These are phyloP conservation scores for Catharus fuscescens DNA, from an alignment of 2,113 vertebrate genomes.

Conservation along the genomic window DNA sequence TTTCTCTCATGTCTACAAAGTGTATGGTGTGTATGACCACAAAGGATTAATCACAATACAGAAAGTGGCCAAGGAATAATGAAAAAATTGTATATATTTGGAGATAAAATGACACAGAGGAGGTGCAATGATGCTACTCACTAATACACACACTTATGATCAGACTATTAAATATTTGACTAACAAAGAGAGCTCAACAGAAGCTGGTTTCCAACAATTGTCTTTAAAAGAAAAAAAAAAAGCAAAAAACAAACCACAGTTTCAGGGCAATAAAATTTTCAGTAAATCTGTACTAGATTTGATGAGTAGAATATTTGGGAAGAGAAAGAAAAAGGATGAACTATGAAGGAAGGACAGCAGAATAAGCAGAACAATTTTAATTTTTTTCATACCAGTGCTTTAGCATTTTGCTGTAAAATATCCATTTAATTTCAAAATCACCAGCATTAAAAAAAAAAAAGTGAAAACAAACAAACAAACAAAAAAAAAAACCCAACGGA, in stretches of 20 bases:
- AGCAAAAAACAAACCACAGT: background rate
- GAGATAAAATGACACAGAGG: background rate
- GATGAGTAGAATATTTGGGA: background rate
- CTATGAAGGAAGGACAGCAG: background rate
- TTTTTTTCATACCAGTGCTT: background rate
- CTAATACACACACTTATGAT: background rate
- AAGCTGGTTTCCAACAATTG: background rate
- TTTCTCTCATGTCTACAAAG: background rate
- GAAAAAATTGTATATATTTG: background rate
- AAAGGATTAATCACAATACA: background rate
- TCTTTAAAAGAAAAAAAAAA: background rate
- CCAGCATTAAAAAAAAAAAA: background rate
- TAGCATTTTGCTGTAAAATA: background rate
- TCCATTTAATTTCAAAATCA: background rate
- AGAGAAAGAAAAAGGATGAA: background rate
- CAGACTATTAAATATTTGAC: background rate
- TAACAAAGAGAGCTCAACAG: background rate
- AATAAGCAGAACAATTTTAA: background rate
- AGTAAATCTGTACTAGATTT: background rate
- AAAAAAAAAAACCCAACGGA: background rate
- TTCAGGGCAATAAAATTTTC: background rate
- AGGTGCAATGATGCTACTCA: background rate
- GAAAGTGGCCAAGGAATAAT: background rate
- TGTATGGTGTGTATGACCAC: background rate
- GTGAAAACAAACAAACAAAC: background rate